A percentile compares a stretch with the other conserved stretches of the same genome.
Evolutionary conservation across 2,888 invertebrate genomes (phyloP).

Genomic region (Apotomis turbidana): DNA sequence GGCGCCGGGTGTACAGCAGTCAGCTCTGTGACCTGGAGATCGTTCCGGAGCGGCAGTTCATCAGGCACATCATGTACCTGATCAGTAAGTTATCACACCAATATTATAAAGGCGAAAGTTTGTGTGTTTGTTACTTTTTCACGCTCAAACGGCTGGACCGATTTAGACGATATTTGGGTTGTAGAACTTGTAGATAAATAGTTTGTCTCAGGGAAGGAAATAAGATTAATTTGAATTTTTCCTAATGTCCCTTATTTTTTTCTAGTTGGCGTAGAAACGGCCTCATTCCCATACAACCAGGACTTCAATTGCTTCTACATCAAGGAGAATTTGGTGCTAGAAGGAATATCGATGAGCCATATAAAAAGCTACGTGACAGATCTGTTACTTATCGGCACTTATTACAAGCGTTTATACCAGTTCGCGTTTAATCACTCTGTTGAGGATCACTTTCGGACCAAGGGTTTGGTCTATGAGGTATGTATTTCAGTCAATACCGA

Average conservation of each 20-base stretch:
- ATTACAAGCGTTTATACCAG: conserved; percentile 70
- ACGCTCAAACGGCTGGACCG: too few species aligned
- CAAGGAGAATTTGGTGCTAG: conserved; percentile 71
- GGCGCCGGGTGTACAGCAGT: conserved; percentile 63
- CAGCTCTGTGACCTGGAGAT: conserved; percentile 58
- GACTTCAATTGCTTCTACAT: conserved; percentile 73
- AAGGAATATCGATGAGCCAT: conserved; percentile 74
- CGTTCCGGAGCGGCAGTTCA: conserved; percentile 73
- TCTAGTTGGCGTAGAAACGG: conserved; percentile 84
- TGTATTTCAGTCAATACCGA: conserved; percentile 33
- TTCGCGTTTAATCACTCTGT: conserved; percentile 70
- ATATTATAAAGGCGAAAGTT: too few species aligned
- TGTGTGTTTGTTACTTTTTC: too few species aligned
- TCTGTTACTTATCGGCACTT: conserved; percentile 71
- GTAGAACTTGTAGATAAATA: too few species aligned
- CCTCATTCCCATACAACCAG: conserved; percentile 76
- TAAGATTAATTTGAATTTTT: neutral
- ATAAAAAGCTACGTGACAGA: conserved; percentile 68
- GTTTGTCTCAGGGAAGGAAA: too few species aligned
- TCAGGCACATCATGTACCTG: conserved; percentile 78
- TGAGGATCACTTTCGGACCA: conserved; percentile 68
- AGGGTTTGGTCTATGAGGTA: conserved; percentile 78
- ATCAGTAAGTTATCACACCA: conserved; percentile 65
- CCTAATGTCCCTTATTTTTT: conserved; percentile 41
- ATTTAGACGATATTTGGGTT: too few species aligned